Evolutionary conservation across 2,113 vertebrate species (phyloP), one percentile per base, ranked within the genome.

Genomic region (Orthonyx spaldingii): DNA sequence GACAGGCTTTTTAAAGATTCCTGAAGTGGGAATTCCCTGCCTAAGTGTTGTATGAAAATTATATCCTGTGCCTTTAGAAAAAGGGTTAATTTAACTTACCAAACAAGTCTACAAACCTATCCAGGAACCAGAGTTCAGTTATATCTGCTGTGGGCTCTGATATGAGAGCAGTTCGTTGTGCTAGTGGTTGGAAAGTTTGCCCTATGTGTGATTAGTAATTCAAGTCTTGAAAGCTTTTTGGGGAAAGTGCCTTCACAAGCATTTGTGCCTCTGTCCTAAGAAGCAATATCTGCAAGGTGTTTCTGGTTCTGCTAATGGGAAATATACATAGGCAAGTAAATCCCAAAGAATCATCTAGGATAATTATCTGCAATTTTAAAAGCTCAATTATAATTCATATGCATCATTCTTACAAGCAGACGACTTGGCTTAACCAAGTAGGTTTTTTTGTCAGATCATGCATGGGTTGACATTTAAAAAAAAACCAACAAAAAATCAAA

Each of bases 21-120:
- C 71, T 57, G 37, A 84, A 90, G 55, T 89, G 91, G 93, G 85
- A 95, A 95, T 88, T 97, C 74, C 93, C 81, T 96, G 56, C 94
- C 69, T 89, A 81, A 78, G 78, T 84, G 81, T 95, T 30, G 0
- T 92, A 85, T 60, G 78, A 97, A 97, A 92, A 94, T 78, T 89
- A 44, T 94, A 83, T 92, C 75, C 77, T 90, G 91, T 97, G 97
- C 96, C 96, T 97, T 97, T 94, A 85, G 68, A 89, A 91, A 70
- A 94, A 84, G 88, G 78, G 79, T 56, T 94, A 68, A 82, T 94
- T 80, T 95, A 94, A 90, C 91, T 81, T 96, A 52, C 39, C 97
- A 97, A 82, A 53, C 52, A 66, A 80, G 57, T 69, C 71, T 82
- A 20, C 80, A 92, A 84, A 74, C 61, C 84, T 97, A 49, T 90